These are phyloP conservation scores for Puntigrus tetrazona DNA, from an alignment of 2,113 vertebrate genomes.

Conservation along the genomic window DNA sequence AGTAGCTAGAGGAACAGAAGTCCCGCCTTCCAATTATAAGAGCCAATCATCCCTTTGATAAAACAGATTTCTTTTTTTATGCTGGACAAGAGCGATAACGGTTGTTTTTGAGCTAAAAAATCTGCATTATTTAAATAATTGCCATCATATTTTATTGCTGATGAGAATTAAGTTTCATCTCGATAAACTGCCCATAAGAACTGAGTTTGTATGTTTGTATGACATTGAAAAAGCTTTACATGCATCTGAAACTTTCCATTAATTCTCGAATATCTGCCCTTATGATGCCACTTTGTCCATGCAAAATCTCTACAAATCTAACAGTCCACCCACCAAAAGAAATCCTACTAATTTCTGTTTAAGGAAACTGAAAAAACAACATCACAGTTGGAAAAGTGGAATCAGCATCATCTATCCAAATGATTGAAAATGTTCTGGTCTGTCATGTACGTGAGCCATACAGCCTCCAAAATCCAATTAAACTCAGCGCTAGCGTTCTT, in stretches of 20 bases:
- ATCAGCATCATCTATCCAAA: background rate
- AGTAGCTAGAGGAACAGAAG: too few relatives aligned
- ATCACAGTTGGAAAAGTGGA: background rate
- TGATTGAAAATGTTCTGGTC: background rate
- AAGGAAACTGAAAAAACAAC: background rate
- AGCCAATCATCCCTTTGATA: too few relatives aligned
- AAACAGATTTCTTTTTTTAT: too few relatives aligned
- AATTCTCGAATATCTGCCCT: background rate
- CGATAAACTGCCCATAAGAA: too few relatives aligned
- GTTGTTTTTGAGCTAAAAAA: too few relatives aligned
- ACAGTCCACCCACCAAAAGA: background rate
- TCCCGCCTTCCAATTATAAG: too few relatives aligned
- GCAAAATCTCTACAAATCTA: background rate
- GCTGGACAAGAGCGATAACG: too few relatives aligned
- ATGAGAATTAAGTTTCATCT: too few relatives aligned
- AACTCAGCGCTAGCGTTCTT: background rate
- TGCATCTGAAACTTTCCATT: background rate
- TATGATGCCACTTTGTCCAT: background rate
- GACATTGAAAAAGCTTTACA: background rate
- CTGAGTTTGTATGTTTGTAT: too few relatives aligned
- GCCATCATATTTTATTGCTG: too few relatives aligned
- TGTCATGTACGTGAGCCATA: background rate
- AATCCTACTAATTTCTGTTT: background rate
- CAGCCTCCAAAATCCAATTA: background rate
- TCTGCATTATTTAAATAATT: too few relatives aligned